Conservation (phyloP, 2,113 vertebrate species). For the Hippolais icterina region DNA sequence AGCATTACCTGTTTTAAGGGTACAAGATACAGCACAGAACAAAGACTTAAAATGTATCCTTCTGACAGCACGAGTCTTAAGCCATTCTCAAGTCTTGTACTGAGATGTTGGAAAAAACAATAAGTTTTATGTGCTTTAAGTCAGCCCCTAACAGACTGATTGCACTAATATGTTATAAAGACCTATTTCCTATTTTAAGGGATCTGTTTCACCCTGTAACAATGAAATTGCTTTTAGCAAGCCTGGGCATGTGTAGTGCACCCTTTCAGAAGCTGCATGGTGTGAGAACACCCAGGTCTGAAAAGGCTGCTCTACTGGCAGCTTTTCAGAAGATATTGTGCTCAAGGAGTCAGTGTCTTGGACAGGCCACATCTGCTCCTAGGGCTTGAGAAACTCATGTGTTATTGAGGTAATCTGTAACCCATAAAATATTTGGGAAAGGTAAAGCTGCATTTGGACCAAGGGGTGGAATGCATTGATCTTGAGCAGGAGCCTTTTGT, state of each 20-base stretch:
- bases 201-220: background rate
- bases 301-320: background rate
- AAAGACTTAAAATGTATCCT: background rate
- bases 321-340: background rate
- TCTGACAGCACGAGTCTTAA: background rate
- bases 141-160: background rate
- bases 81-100: background rate
- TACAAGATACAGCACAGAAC: background rate
- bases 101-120: background rate
- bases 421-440: background rate
- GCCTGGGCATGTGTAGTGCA: background rate
- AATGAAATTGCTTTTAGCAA: background rate
- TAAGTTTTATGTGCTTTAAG: background rate
- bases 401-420: background rate
- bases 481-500: rapidly evolving
- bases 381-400: background rate
- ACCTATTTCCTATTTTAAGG: background rate
- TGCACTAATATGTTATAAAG: background rate
- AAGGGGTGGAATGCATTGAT: background rate
- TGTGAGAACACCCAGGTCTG: background rate
- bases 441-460: background rate
- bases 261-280: background rate
- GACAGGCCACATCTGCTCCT: background rate
- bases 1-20: background rate
- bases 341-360: background rate